Conservation (phyloP, 2,797 vertebrate species). For the Pyrocephalus nanus region DNA sequence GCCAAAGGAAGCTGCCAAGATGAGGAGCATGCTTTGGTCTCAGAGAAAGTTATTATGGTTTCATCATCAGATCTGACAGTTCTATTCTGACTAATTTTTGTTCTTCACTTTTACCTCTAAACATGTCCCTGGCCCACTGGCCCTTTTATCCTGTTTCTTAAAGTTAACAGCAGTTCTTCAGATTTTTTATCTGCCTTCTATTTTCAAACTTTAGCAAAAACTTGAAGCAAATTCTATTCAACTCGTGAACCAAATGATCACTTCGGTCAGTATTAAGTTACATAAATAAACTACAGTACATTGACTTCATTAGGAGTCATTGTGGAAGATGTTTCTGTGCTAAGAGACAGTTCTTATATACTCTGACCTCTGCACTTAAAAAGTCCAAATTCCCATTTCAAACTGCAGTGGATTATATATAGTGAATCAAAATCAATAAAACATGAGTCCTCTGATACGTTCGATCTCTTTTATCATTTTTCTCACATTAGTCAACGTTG, state of each 20-base stretch:
- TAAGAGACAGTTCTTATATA: not conserved
- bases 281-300: not conserved
- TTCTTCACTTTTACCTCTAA: not conserved
- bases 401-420: not conserved
- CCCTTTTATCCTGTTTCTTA: not conserved
- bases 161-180: not conserved
- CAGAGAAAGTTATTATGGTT: not conserved
- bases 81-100: not conserved
- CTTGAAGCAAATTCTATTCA: not conserved
- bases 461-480: not conserved
- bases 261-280: not conserved
- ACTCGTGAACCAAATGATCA: not conserved
- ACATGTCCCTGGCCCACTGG: rapidly evolving
- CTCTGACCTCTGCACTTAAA: not conserved
- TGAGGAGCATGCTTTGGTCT: not conserved
- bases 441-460: not conserved
- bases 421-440: not conserved
- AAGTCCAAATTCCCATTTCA: not conserved
- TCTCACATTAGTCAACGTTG: not conserved
- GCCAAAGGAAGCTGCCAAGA: not conserved
- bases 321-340: not conserved
- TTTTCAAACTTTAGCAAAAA: not conserved
- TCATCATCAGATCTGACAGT: not conserved
- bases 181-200: not conserved
- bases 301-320: not conserved